phyloP scores from a whole-genome alignment of 2,113 vertebrate genomes.

The Meleagris gallopavo region DNA sequence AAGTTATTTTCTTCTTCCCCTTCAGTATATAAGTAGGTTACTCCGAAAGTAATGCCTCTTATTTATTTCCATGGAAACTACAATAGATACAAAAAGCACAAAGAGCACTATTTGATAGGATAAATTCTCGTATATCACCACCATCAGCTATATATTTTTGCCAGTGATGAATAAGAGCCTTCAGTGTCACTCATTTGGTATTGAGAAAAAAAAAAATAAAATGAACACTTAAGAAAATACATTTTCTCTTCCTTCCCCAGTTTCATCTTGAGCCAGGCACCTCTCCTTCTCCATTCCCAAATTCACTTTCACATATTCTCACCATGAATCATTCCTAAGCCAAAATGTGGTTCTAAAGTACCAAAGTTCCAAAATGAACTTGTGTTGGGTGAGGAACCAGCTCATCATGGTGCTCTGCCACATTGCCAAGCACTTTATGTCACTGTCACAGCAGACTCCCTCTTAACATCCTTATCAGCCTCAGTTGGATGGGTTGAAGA shows the following conservation, averaged over 20 bases:
- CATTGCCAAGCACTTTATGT: too few species aligned
- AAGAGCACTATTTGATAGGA: too few species aligned
- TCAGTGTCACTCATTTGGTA: not conserved
- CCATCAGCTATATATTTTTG: too few species aligned
- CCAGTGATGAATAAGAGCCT: too few species aligned
- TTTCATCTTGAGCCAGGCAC: not conserved
- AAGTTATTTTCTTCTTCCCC: not conserved
- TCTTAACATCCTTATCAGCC: not conserved
- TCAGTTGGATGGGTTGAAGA: not conserved
- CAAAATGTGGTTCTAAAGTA: not conserved
- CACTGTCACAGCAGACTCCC: not conserved
- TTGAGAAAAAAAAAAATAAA: not conserved
- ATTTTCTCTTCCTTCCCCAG: not conserved
- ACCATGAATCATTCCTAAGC: too few species aligned
- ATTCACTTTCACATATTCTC: not conserved
- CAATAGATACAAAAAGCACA: too few species aligned
- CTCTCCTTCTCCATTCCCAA: not conserved
- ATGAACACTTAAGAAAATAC: not conserved
- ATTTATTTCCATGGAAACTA: too few species aligned
- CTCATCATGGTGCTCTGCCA: not conserved
- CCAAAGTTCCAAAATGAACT: not conserved
- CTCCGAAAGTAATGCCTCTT: too few species aligned
- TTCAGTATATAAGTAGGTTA: not conserved
- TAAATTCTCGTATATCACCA: too few species aligned
- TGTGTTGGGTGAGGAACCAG: not conserved